Conservation (phyloP, 2,888 invertebrate species). For the Acanthacorydalis orientalis region DNA sequence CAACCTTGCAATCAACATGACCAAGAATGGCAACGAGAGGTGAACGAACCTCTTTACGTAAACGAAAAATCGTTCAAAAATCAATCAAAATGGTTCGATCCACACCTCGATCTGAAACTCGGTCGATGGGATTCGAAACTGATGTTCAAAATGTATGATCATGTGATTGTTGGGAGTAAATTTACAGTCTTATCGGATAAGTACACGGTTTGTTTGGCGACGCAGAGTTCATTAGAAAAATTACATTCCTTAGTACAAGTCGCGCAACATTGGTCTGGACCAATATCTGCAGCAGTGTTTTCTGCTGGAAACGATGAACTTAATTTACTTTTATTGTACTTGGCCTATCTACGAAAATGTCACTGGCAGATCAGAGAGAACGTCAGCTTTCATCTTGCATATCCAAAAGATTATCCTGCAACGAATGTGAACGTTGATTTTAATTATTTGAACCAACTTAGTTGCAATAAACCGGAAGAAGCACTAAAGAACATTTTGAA, state of each 20-base stretch:
- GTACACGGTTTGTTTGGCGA: conserved; percentile 56
- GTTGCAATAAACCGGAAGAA: conserved; percentile 53
- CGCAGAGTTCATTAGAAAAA: conserved; percentile 73
- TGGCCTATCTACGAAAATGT: conserved; percentile 59
- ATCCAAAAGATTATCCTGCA: conserved; percentile 38
- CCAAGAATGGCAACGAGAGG: neutral
- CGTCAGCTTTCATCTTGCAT: conserved; percentile 57
- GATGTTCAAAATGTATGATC: conserved; percentile 55
- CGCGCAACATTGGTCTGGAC: conserved; percentile 69
- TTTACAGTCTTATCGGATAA: conserved; percentile 41
- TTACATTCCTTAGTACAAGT: conserved; percentile 61
- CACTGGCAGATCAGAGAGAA: conserved; percentile 53
- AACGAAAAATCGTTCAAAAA: neutral
- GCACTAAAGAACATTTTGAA: conserved; percentile 41
- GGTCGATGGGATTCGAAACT: conserved; percentile 61
- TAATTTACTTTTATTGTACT: conserved; percentile 51
- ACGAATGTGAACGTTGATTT: conserved; percentile 17
- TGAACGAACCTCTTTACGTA: neutral
- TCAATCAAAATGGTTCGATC: conserved; percentile 12
- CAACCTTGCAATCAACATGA: neutral
- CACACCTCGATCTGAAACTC: conserved; percentile 42
- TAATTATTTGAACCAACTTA: conserved; percentile 23
- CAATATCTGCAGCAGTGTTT: conserved; percentile 69
- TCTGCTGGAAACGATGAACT: conserved; percentile 65
- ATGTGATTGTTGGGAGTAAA: conserved; percentile 47